Base-by-base conservation (phyloP, 1,140 invertebrate species). In the Thalassaphorura encarpata region DNA sequence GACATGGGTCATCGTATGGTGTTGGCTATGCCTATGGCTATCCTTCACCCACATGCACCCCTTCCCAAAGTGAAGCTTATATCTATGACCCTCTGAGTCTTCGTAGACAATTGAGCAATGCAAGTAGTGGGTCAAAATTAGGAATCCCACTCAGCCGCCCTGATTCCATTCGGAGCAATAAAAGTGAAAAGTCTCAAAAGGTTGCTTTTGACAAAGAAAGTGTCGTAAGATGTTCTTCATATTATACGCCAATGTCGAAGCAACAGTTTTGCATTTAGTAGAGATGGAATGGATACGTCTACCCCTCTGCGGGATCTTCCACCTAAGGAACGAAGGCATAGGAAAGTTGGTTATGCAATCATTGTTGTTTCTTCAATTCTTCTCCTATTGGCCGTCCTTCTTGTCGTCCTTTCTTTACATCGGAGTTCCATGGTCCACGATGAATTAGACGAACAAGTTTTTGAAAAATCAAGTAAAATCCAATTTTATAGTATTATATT, bases 321-420 rank as follows among this genome's bases (percentile, higher is more conserved):
- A 21, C 51, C 55, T 6, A 60, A 59, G 47, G 57, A 63, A 36
- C 33, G 43, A 19, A n/a, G 61, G 48, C 61, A 65, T 47, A 41
- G 57, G 42, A 65, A 62, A 58, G 57, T 60, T 19, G 60, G 48
- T 33, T 53, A 47, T 43, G 59, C 56, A 15, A 60, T 65, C 43
- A 36, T 57, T 28, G 8, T 65, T 26, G 51, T 50, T 8, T 60
- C 52, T 29, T 45, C 54, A 23, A 52, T 60, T 39, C 48, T 65
- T 5, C 54, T 65, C 8, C 45, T 60, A 6, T 11, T 58, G 16
- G 57, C 63, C 3, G 40, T 65, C n/a, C 21, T 59, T 3, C 60
- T 48, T 49, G 56, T 62, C 18, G 23, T 65, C 29, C 31, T 62
- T 19, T 62, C 60, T 18, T 54, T 65, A 16, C 56, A 59, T 27